Percentiles rank a stretch among this genome's conserved stretches.
Conservation (phyloP, 2,888 invertebrate genomes). For the Trissoscelio sp. region DNA sequence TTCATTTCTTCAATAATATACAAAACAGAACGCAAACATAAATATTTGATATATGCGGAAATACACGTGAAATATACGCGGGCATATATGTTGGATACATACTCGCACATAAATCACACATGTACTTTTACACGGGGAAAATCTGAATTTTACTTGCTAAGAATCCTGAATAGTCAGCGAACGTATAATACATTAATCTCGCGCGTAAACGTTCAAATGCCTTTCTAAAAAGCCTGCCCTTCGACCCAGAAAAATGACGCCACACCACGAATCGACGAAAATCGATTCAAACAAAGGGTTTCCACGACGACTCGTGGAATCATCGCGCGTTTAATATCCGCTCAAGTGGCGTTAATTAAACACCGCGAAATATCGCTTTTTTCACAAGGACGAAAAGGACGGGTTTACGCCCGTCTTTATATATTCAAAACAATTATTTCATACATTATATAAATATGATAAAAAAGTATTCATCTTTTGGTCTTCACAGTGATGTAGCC, state of each 20-base stretch:
- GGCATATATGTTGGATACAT: background rate
- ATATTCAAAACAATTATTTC: too few species aligned
- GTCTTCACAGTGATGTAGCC: too few species aligned
- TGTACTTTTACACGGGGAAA: conserved; percentile 7
- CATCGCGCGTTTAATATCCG: conserved; percentile 45
- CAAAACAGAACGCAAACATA: background rate
- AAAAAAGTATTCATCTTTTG: too few species aligned
- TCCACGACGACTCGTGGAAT: conserved; percentile 39
- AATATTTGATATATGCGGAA: conserved; percentile 15
- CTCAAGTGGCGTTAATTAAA: conserved; percentile 52
- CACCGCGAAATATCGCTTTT: conserved; percentile 10
- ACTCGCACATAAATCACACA: conserved; percentile 13
- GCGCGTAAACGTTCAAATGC: conserved; percentile 26
- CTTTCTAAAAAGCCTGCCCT: conserved; percentile 19
- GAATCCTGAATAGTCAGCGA: conserved; percentile 27
- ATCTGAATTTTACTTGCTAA: conserved; percentile 10
- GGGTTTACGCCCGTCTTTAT: too few species aligned
- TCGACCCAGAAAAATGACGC: conserved; percentile 42
- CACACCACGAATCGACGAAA: conserved; percentile 8
- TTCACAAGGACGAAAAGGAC: too few species aligned
- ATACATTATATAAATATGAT: too few species aligned
- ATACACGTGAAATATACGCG: background rate
- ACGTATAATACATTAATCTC: conserved; percentile 38
- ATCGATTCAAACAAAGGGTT: conserved; percentile 56
- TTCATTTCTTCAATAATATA: conserved; percentile 1